phyloP scores from a whole-genome alignment of 2,888 invertebrate genomes.

The Scaptomyza polygonia region DNA sequence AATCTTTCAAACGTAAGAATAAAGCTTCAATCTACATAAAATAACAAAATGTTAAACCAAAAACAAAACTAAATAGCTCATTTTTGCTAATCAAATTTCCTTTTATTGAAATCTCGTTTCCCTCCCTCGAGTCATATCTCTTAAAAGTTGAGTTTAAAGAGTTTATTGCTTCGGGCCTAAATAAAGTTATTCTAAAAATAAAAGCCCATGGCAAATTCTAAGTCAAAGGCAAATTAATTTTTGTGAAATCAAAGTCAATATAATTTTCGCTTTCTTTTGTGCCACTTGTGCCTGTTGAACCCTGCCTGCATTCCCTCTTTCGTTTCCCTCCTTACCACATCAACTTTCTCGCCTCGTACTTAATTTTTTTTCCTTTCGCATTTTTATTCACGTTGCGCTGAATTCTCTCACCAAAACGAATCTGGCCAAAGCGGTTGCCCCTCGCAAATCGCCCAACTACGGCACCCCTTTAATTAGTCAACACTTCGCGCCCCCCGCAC shows the following conservation, averaged over 20 bases:
- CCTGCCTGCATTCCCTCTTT: not conserved
- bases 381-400: constrained; percentile 44
- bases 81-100: too few relatives aligned
- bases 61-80: too few relatives aligned
- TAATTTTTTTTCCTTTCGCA: not conserved
- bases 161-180: not conserved
- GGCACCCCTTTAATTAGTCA: constrained; percentile 67
- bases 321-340: not conserved
- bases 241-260: constrained; percentile 75
- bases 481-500: constrained; percentile 31
- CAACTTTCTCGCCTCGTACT: constrained; percentile 17
- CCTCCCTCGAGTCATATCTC: too few relatives aligned
- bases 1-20: too few relatives aligned
- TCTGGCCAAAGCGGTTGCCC: constrained; percentile 16
- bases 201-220: constrained; percentile 13
- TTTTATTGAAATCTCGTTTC: too few relatives aligned
- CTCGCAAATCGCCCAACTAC: not conserved
- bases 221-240: constrained; percentile 61
- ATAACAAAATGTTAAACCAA: too few relatives aligned
- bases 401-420: constrained; percentile 17
- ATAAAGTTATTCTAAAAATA: not conserved
- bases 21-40: too few relatives aligned
- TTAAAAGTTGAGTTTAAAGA: not conserved
- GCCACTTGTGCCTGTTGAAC: constrained; percentile 20
- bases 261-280: constrained; percentile 71